Evolutionary conservation across 2,797 vertebrate species (phyloP), one percentile per base, ranked within the genome.

Genomic region (Oceanodroma leucorhoa): DNA sequence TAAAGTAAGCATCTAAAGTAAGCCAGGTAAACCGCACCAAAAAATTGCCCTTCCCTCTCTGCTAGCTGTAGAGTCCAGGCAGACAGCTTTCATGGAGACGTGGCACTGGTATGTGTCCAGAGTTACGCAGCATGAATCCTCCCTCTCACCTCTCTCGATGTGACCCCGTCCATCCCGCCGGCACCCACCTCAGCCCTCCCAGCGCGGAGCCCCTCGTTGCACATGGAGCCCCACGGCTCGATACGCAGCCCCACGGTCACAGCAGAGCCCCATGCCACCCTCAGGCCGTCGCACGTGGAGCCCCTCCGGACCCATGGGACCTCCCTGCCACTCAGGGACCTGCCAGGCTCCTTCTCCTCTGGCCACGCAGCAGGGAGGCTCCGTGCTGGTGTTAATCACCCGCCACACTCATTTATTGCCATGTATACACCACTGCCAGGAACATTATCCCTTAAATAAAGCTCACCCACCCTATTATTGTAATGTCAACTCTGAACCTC

Each of bases 381-480:
- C 83, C 0, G 1, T 4, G 58, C 53, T 7, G 12, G 4, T 10
- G 58, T 40, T 89, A 11, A 90, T 91, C 85, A 64, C 69, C 54
- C 5, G 0, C 58, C 81, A 3, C 40, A 0, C 61, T 81, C 87
- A n/a, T 64, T 41, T 17, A 15, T 32, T 61, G 82, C 60, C 61
- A 16, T 22, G 70, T 66, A 72, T 40, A 29, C 71, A 61, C 19
- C 76, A 3, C 67, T 76, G 65, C 72, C 55, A 62, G 89, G 45
- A 86, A 69, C 57, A 26, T 81, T 81, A 86, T 89, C 94, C 89
- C 79, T 86, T 88, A 92, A 92, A 88, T 78, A 95, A 97, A 86
- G 82, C 94, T 96, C 95, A 55, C 83, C 94, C 96, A 90, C 93
- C 94, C 95, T 67, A 61, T 95, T 92, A 94, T 93, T 95, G 95